These are phyloP conservation scores for Cheilosia scutellata DNA, from an alignment of 2,888 invertebrate species.

Conservation along the genomic window DNA sequence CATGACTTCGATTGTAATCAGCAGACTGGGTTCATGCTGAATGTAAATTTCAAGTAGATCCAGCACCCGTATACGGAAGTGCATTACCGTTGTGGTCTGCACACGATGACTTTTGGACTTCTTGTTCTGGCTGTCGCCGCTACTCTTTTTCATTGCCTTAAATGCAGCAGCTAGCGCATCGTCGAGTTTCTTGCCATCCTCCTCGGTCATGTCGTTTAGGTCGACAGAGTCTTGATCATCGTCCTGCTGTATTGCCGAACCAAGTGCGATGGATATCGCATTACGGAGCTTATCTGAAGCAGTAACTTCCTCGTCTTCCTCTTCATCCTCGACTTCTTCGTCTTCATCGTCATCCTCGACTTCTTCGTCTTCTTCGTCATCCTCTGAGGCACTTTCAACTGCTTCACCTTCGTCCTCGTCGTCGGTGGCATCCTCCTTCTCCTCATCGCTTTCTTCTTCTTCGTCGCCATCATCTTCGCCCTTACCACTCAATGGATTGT, in stretches of 20 bases:
- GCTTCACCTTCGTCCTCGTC: slow-evolving; percentile 83
- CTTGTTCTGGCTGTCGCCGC: slow-evolving; percentile 80
- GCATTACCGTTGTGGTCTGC: slow-evolving; percentile 88
- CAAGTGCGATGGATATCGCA: slow-evolving; percentile 89
- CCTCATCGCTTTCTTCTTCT: slow-evolving; percentile 84
- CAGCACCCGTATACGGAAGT: slow-evolving; percentile 90
- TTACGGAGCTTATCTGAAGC: slow-evolving; percentile 89
- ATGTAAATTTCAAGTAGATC: slow-evolving; percentile 91
- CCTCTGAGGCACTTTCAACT: slow-evolving; percentile 83
- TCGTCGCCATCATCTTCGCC: slow-evolving; percentile 80
- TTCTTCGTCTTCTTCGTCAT: slow-evolving; percentile 84
- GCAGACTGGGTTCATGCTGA: slow-evolving; percentile 89
- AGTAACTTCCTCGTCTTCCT: slow-evolving; percentile 87
- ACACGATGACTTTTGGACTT: slow-evolving; percentile 86
- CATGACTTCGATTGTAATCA: slow-evolving; percentile 88
- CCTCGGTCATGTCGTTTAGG: slow-evolving; percentile 90
- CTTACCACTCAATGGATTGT: slow-evolving; percentile 87
- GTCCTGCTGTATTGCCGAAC: slow-evolving; percentile 82
- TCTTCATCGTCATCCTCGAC: slow-evolving; percentile 81
- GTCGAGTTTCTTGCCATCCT: slow-evolving; percentile 90
- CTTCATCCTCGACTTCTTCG: slow-evolving; percentile 82
- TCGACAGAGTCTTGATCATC: slow-evolving; percentile 89
- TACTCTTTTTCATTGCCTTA: slow-evolving; percentile 80
- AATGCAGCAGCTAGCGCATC: slow-evolving; percentile 91
- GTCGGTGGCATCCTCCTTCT: slow-evolving; percentile 84